Conservation (phyloP, 2,113 vertebrate genomes). For the Ptyas mucosa region DNA sequence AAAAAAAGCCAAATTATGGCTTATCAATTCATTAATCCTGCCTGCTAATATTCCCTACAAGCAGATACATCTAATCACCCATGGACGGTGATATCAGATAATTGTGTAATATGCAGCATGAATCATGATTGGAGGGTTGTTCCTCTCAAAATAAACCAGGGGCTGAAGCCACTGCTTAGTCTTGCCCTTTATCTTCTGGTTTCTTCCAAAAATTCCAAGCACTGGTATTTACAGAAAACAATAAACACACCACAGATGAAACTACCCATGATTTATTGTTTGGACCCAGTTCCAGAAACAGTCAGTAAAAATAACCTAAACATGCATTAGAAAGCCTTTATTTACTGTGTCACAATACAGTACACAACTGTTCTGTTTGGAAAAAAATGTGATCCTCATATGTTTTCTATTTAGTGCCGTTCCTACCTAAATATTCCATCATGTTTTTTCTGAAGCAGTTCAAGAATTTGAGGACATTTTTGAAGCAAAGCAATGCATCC, state of each 20-base stretch:
- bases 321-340: not conserved
- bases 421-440: not conserved
- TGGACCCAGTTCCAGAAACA: not conserved
- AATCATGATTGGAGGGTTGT: not conserved
- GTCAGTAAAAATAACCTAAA: not conserved
- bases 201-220: not conserved
- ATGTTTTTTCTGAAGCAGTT: not conserved
- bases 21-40: not conserved
- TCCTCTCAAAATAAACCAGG: not conserved
- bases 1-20: not conserved
- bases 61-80: not conserved
- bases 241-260: not conserved
- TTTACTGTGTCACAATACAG: not conserved
- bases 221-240: not conserved
- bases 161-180: not conserved
- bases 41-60: not conserved
- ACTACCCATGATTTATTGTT: not conserved
- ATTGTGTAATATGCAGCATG: not conserved
- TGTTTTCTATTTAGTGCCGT: not conserved
- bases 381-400: not conserved
- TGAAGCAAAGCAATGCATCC: not conserved
- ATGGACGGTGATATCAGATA: not conserved
- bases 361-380: not conserved
- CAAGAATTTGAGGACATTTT: not conserved
- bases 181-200: not conserved